Percentiles rank a stretch among this genome's conserved stretches.
phyloP scores from a whole-genome alignment of 2,113 vertebrate genomes.

The Cricetomys ansorgei region DNA sequence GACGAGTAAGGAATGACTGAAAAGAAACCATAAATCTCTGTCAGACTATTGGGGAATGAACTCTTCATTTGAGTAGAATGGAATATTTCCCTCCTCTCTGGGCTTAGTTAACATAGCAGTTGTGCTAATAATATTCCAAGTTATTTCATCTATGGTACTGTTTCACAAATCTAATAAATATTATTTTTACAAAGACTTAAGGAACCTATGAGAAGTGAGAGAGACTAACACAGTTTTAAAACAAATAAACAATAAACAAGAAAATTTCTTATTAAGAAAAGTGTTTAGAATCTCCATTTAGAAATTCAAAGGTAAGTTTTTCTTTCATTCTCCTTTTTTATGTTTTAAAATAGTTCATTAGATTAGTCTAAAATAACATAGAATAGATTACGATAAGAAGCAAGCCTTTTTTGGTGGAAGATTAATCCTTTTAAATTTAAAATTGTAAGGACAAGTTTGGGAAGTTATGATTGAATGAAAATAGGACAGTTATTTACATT shows the following conservation, averaged over 20 bases:
- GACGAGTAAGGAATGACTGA: slow-evolving; percentile 65
- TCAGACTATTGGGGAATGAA: slow-evolving; percentile 79
- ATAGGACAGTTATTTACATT: slow-evolving; percentile 47
- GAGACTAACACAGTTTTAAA: background rate
- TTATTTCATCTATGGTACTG: slow-evolving; percentile 74
- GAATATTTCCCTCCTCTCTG: slow-evolving; percentile 72
- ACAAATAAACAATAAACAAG: background rate
- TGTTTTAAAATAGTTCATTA: background rate
- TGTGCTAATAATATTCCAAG: slow-evolving; percentile 73
- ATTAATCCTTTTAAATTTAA: slow-evolving; percentile 58
- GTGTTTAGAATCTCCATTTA: slow-evolving; percentile 18
- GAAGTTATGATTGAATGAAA: background rate
- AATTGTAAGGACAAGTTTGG: background rate
- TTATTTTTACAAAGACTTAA: slow-evolving; percentile 30
- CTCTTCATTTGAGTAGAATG: slow-evolving; percentile 74
- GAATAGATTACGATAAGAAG: slow-evolving; percentile 57
- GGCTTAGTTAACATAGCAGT: slow-evolving; percentile 61
- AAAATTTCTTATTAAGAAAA: background rate
- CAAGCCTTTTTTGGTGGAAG: slow-evolving; percentile 25
- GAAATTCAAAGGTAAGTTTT: background rate
- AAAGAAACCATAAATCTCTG: slow-evolving; percentile 81
- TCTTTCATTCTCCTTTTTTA: background rate
- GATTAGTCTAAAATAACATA: slow-evolving; percentile 27
- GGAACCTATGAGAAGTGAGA: background rate
- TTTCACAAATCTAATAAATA: slow-evolving; percentile 69